phyloP scores from a whole-genome alignment of 37 sponge, comb jelly and placozoan species.

The Theonella swinhoei region DNA sequence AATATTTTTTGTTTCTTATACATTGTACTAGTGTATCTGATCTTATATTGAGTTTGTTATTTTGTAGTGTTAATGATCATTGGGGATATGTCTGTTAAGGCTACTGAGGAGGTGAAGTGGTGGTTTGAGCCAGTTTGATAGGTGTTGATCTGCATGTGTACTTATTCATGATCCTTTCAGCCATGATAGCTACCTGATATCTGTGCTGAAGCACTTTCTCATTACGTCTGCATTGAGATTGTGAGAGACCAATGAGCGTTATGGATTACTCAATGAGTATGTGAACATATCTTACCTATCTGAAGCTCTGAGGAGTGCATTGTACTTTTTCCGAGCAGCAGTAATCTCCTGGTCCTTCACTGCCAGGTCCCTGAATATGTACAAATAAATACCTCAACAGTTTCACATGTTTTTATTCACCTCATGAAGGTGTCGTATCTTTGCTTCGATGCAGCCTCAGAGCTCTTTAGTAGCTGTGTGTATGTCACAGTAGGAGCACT shows the following conservation, averaged over 20 bases:
- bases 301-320: slow-evolving; percentile 10
- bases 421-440: slow-evolving; percentile 26
- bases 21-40: too few species aligned
- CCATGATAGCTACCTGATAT: slow-evolving; percentile 51
- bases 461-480: slow-evolving; percentile 3
- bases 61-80: too few species aligned
- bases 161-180: slow-evolving; percentile 52
- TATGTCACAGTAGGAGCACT: slow-evolving; percentile 37
- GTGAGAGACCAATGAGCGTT: too few species aligned
- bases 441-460: not conserved
- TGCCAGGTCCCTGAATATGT: slow-evolving; percentile 34
- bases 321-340: slow-evolving; percentile 16
- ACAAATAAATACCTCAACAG: not conserved
- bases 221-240: slow-evolving; percentile 34
- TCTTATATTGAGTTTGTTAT: too few species aligned
- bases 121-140: not conserved
- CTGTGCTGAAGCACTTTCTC: slow-evolving; percentile 45
- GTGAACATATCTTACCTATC: slow-evolving; percentile 39
- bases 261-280: too few species aligned
- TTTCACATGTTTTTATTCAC: too few species aligned
- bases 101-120: not conserved
- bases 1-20: too few species aligned
- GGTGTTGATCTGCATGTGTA: not conserved
- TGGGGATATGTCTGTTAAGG: too few species aligned
- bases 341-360: slow-evolving; percentile 13